Percentiles rank a stretch among this genome's conserved stretches.
Evolutionary conservation across 1,140 invertebrate species (phyloP).

Genomic region (Philotrypesis tridentata): DNA sequence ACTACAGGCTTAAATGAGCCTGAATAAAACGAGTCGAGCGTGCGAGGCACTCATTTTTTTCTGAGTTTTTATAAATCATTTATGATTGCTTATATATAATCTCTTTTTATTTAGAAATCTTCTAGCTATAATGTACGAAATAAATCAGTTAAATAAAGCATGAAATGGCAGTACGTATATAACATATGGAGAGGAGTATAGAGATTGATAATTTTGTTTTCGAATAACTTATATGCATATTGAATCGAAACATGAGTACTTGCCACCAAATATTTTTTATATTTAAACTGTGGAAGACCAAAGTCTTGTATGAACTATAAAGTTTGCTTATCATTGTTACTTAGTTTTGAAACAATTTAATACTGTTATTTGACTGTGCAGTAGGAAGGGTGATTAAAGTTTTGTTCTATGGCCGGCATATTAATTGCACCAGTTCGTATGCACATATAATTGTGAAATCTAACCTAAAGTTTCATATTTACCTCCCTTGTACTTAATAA

Average conservation of each 20-base stretch:
- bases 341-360: neutral
- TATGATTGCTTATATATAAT: neutral
- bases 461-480: too few species aligned
- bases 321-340: neutral
- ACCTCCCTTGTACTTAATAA: too few species aligned
- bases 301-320: neutral
- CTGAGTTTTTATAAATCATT: neutral
- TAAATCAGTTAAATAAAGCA: too few species aligned
- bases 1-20: neutral
- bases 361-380: neutral
- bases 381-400: neutral
- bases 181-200: too few species aligned
- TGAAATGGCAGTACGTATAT: too few species aligned
- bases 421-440: neutral
- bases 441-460: too few species aligned
- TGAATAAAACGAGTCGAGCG: constrained; percentile 4
- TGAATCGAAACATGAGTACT: too few species aligned
- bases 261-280: too few species aligned
- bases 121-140: too few species aligned
- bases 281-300: neutral
- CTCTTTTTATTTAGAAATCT: too few species aligned
- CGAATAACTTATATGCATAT: too few species aligned
- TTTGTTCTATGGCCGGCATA: neutral
- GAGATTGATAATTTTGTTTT: too few species aligned
- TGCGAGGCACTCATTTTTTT: neutral